A percentile compares a stretch with the other conserved stretches of the same genome.
Conservation (phyloP, 1,140 invertebrate genomes). For the Chrysoperla carnea region DNA sequence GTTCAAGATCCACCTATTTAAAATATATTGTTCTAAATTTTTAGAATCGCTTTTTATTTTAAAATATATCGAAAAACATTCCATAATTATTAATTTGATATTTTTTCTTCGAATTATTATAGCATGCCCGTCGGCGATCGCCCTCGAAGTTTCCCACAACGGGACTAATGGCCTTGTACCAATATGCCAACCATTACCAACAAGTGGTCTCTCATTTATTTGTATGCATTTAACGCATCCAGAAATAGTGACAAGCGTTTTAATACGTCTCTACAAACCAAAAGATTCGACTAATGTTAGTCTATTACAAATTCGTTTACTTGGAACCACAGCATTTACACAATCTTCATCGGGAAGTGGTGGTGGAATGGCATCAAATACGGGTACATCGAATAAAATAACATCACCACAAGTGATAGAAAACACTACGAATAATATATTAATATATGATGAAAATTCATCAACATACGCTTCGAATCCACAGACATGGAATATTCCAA, state of each 20-base stretch:
- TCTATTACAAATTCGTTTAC: slow-evolving; percentile 66
- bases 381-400: slow-evolving; percentile 17
- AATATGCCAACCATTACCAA: slow-evolving; percentile 52
- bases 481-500: not conserved
- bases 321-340: slow-evolving; percentile 57
- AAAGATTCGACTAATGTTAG: slow-evolving; percentile 76
- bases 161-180: slow-evolving; percentile 34
- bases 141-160: slow-evolving; percentile 53
- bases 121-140: slow-evolving; percentile 81
- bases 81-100: no score
- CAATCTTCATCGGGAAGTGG: slow-evolving; percentile 14
- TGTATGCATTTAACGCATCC: slow-evolving; percentile 62
- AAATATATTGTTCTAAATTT: no score
- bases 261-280: slow-evolving; percentile 59
- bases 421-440: no score
- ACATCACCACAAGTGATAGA: slow-evolving; percentile 13
- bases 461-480: no score
- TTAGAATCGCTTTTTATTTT: no score
- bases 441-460: no score
- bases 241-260: slow-evolving; percentile 52
- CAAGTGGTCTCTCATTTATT: slow-evolving; percentile 72
- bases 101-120: slow-evolving; percentile 11
- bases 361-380: slow-evolving; percentile 24
- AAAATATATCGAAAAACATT: no score
- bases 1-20: no score